Conservation (phyloP, 2,888 invertebrate genomes). For the Drosophila longiperda region DNA sequence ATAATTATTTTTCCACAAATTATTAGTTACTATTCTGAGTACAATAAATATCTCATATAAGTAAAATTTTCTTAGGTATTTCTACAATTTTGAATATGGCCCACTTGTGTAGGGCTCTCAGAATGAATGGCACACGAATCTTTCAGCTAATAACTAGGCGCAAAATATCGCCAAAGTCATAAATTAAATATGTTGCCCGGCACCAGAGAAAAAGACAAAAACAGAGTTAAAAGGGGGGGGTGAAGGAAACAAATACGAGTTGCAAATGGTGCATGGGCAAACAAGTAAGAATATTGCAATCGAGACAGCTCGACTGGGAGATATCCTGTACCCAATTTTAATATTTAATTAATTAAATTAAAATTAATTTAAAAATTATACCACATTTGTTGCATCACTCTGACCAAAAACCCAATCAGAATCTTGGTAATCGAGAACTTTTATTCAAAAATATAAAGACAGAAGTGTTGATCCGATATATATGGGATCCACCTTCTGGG, state of each 20-base stretch:
- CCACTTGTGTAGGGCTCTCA: conserved; percentile 32
- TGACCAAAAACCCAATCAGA: neutral
- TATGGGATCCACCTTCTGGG: neutral
- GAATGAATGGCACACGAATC: conserved; percentile 72
- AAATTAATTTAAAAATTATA: no score
- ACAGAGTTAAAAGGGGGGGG: conserved; percentile 38
- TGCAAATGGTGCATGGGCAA: conserved; percentile 55
- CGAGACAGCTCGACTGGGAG: neutral
- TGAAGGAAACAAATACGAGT: conserved; percentile 63
- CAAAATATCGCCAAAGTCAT: conserved; percentile 83
- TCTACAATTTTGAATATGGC: conserved; percentile 24
- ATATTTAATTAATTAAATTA: no score
- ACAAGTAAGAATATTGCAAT: conserved; percentile 51
- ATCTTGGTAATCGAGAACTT: neutral
- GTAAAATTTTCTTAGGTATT: neutral
- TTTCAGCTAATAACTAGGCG: conserved; percentile 40
- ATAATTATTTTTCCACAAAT: neutral
- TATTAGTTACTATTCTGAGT: neutral
- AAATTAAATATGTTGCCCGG: conserved; percentile 82
- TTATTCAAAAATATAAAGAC: neutral
- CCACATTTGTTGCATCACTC: neutral
- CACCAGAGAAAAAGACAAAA: conserved; percentile 14
- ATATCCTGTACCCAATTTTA: neutral
- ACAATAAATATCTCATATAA: neutral
- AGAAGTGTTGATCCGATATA: neutral